phyloP scores from a whole-genome alignment of 2,888 invertebrate species.

The Drosophila algonquin region DNA sequence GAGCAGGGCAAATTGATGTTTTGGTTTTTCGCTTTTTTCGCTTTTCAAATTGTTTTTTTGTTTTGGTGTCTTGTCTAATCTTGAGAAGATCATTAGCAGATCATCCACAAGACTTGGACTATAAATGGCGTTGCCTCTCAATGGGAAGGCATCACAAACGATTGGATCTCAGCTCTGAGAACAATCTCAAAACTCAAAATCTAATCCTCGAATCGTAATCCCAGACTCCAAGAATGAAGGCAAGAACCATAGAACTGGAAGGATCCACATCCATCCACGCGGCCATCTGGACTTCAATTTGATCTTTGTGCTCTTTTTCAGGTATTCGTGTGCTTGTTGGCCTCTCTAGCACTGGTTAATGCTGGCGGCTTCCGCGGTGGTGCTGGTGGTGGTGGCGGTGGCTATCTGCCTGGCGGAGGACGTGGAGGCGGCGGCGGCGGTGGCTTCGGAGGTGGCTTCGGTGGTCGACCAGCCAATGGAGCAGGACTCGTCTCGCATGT shows the following conservation, averaged over 20 bases:
- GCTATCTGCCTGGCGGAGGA: conserved; percentile 40
- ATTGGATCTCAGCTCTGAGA: conserved; percentile 56
- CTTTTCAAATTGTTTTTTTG: conserved; percentile 2
- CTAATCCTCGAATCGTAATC: background rate
- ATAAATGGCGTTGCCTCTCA: conserved; percentile 61
- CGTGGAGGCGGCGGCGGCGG: conserved; percentile 57
- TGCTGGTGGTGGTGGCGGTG: conserved; percentile 50
- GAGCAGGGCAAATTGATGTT: conserved; percentile 47
- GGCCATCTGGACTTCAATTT: background rate
- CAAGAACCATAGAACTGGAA: conserved; percentile 15
- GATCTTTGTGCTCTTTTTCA: conserved; percentile 13
- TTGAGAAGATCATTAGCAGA: conserved; percentile 66
- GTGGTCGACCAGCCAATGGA: conserved; percentile 56
- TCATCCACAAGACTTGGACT: conserved; percentile 37
- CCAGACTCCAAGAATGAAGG: conserved; percentile 54
- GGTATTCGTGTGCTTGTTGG: conserved; percentile 70
- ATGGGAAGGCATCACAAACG: conserved; percentile 62
- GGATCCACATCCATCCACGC: background rate
- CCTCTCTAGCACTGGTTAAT: conserved; percentile 61
- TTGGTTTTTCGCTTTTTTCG: conserved; percentile 23
- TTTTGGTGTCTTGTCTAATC: conserved; percentile 12
- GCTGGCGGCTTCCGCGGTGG: conserved; percentile 65
- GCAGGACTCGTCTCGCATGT: conserved; percentile 65
- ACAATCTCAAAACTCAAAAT: conserved; percentile 31
- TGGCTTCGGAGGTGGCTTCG: conserved; percentile 42